These are phyloP conservation scores for Smutsia gigantea DNA, from an alignment of 2,797 vertebrate genomes.

Conservation along the genomic window DNA sequence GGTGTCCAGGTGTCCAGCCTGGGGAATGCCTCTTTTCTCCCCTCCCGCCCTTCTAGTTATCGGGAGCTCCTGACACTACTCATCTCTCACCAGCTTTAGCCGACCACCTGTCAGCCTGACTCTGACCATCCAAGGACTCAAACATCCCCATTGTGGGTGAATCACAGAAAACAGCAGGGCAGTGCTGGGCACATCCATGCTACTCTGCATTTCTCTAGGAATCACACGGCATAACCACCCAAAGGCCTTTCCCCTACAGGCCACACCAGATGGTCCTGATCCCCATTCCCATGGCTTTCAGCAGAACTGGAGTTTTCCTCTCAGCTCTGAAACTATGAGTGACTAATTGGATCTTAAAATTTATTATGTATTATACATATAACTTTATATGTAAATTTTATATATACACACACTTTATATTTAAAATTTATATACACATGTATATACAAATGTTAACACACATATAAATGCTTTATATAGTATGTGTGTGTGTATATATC, in stretches of 20 bases:
- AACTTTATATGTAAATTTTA: too few species aligned
- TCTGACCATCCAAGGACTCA: neutral
- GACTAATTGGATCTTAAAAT: neutral
- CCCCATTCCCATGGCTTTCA: neutral
- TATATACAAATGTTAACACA: neutral
- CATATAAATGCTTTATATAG: neutral
- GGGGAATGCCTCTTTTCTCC: neutral
- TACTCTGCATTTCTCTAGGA: neutral
- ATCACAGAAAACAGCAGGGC: neutral
- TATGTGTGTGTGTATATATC: too few species aligned
- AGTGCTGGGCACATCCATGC: neutral
- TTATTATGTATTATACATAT: too few species aligned
- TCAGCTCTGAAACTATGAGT: neutral
- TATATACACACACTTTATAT: too few species aligned
- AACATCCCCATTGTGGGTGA: neutral
- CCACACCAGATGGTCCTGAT: neutral
- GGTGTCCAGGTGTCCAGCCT: neutral
- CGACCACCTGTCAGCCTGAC: neutral
- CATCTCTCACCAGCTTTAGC: neutral
- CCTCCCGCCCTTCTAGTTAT: neutral
- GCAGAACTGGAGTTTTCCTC: neutral
- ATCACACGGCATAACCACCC: neutral
- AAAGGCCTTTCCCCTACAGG: neutral
- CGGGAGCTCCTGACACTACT: neutral
- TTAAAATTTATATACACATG: too few species aligned